Evolutionary conservation across 2,797 vertebrate species (phyloP).

Genomic region (Buceros bicornis): DNA sequence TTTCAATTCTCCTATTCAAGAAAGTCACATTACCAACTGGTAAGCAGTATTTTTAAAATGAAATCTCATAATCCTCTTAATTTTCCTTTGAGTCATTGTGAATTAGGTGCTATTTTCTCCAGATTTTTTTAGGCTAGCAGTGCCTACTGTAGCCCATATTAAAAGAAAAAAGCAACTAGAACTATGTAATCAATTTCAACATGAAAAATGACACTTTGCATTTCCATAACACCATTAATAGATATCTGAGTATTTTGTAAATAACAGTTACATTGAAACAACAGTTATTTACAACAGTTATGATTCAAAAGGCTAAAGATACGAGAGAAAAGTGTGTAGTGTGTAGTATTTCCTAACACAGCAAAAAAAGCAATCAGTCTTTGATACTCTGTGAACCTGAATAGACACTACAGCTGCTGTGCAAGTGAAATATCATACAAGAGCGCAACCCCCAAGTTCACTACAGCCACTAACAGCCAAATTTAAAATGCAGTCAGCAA

Average conservation of each 20-base stretch:
- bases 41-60: neutral
- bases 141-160: neutral
- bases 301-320: neutral
- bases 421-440: slow-evolving; percentile 18
- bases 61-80: slow-evolving; percentile 3
- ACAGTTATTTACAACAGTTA: neutral
- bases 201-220: neutral
- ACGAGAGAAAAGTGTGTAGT: neutral
- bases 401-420: slow-evolving; percentile 15
- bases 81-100: neutral
- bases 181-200: neutral
- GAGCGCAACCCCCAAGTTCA: neutral
- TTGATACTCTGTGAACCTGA: slow-evolving; percentile 37
- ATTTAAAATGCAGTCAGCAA: slow-evolving; percentile 42
- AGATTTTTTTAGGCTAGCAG: neutral
- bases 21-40: neutral
- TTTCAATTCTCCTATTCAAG: neutral
- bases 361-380: slow-evolving; percentile 30
- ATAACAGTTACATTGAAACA: neutral
- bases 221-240: neutral
- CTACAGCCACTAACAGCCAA: neutral
- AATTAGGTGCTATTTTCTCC: neutral
- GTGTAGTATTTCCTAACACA: neutral
- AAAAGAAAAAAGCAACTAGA: neutral
- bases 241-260: neutral